A percentile compares a stretch with the other conserved stretches of the same genome.
These are phyloP conservation scores for Cyrtodaria siliqua DNA, from an alignment of 2,888 invertebrate species.

Conservation along the genomic window DNA sequence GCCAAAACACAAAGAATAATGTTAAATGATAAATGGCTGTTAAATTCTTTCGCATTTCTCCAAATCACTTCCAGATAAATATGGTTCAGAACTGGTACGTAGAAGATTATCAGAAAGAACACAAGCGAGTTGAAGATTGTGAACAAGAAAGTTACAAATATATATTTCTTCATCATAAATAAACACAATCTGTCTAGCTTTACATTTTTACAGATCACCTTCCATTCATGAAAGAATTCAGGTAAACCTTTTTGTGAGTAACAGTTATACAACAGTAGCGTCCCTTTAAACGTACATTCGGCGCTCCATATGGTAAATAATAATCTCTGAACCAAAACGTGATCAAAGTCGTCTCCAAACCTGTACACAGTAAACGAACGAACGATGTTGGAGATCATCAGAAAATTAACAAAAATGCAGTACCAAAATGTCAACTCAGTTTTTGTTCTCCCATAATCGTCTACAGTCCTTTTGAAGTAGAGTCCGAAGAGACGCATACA, in stretches of 20 bases:
- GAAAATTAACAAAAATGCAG: constrained; percentile 46
- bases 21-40: constrained; percentile 42
- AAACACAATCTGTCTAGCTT: constrained; percentile 49
- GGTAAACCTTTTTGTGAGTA: constrained; percentile 58
- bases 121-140: constrained; percentile 57
- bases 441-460: constrained; percentile 17
- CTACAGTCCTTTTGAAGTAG: constrained; percentile 47
- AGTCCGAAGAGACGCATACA: constrained; percentile 61
- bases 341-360: constrained; percentile 53
- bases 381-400: constrained; percentile 47
- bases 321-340: constrained; percentile 68
- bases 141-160: constrained; percentile 53
- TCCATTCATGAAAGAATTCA: constrained; percentile 60
- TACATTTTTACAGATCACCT: constrained; percentile 42
- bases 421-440: constrained; percentile 40
- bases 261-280: constrained; percentile 50
- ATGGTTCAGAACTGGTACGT: constrained; percentile 54
- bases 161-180: constrained; percentile 59
- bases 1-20: constrained; percentile 47
- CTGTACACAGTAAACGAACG: constrained; percentile 61
- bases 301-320: constrained; percentile 67
- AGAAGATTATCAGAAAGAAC: constrained; percentile 49
- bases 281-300: constrained; percentile 59
- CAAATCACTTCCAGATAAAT: constrained; percentile 62
- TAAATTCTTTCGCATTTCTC: constrained; percentile 42